Evolutionary conservation across 2,888 invertebrate genomes (phyloP), one percentile per base, ranked within the genome.

Genomic region (Blastobasis adustella): DNA sequence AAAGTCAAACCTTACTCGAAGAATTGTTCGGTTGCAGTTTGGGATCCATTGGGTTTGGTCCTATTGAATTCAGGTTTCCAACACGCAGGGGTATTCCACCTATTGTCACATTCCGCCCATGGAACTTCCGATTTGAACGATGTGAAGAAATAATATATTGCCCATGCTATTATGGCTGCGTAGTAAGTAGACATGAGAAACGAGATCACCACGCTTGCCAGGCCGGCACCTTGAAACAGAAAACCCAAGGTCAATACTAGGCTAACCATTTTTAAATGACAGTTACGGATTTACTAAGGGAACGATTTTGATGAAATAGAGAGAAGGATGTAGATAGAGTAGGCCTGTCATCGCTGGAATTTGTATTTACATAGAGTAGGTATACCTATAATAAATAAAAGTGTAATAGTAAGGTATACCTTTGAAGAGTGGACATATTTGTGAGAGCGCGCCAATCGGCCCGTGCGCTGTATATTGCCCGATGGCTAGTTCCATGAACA

Each of bases 151-250:
- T 97, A 98, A 81, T 96, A 97, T 68, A 97, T 94, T 50, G 96
- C 94, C 91, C 98, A 98, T 56, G 96, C 95, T 81, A 98, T 97
- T 79, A 98, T 96, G 63, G 98, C 96, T 80, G 96, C 97, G 83
- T 98, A 98, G 83, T 98, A 98, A 50, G 97, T 96, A 62, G 97
- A 96, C 93, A 98, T 95, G 73, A 97, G 89, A 87, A 98, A 97
- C 61, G 98, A 97, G 79, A 98, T 95, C 76, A 97, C 93, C 59
- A 98, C 97, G 77, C 96, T 97, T 55, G 97, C 96, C 65, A 98
- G 90, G 54, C 98, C 98, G 62, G 96, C 95, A 69, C 98, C 97
- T 97, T 23, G 23, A 23, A 23, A 23, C 3, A 23, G 23, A 23
- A 23, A 23, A 23, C 23, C 23, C 23, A 23, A 23, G 23, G 23